Percentiles rank a stretch among this genome's conserved stretches.
phyloP scores from a whole-genome alignment of 2,888 invertebrate genomes.

The Lepidocyrtoides sp. region DNA sequence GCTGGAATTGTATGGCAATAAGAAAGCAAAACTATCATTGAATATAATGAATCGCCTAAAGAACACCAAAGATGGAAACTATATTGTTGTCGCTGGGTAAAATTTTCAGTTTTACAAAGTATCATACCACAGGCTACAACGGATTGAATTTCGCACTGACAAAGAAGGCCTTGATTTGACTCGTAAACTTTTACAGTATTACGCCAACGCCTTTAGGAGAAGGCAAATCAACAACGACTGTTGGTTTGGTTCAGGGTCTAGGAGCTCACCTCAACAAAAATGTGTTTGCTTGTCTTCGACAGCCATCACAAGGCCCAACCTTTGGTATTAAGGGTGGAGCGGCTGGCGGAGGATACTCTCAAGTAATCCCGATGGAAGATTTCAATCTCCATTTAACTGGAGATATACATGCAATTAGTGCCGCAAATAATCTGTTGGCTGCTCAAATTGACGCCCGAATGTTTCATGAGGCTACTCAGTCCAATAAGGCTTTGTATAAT shows the following conservation, averaged over 20 bases:
- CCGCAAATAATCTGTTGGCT: constrained; percentile 98
- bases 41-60: constrained; percentile 92
- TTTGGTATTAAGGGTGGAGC: constrained; percentile 98
- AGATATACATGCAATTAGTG: constrained; percentile 99
- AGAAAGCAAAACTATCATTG: constrained; percentile 97
- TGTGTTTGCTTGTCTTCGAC: constrained; percentile 97
- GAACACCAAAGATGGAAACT: constrained; percentile 93
- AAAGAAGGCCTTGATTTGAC: neutral
- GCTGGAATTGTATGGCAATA: constrained; percentile 96
- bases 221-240: constrained; percentile 98
- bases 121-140: no score
- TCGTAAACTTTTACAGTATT: constrained; percentile 89
- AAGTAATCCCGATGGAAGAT: constrained; percentile 99
- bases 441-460: constrained; percentile 98
- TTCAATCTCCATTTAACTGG: constrained; percentile 99
- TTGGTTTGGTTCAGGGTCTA: constrained; percentile 97
- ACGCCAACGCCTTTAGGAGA: constrained; percentile 99
- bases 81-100: constrained; percentile 98
- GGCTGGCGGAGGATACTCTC: constrained; percentile 98
- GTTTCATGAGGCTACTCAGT: constrained; percentile 98
- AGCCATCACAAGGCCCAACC: constrained; percentile 99
- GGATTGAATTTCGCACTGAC: neutral
- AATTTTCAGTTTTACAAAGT: no score
- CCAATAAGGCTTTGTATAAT: constrained; percentile 94
- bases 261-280: constrained; percentile 94